These are phyloP conservation scores for Lonchura striata DNA, from an alignment of 2,113 vertebrate genomes.

Conservation along the genomic window DNA sequence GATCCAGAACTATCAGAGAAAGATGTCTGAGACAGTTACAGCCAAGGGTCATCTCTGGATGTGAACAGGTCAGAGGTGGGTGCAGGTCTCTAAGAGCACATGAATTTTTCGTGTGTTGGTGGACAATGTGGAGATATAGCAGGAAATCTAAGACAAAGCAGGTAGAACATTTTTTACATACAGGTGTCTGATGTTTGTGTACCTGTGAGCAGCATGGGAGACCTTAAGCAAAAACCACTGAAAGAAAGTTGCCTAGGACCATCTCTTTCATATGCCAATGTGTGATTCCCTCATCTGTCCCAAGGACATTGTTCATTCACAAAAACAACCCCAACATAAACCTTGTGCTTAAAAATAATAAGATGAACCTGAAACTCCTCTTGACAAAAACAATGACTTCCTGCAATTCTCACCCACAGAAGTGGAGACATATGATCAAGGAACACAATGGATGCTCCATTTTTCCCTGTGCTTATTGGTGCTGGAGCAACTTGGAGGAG, in stretches of 20 bases:
- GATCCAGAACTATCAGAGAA: neutral
- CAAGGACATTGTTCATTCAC: neutral
- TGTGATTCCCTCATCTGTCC: neutral
- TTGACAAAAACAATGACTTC: neutral
- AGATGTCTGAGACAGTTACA: neutral
- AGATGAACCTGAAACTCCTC: neutral
- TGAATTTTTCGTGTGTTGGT: neutral
- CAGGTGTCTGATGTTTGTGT: neutral
- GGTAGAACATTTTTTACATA: neutral
- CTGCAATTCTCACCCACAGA: neutral
- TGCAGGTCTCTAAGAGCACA: neutral
- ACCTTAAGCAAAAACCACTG: neutral
- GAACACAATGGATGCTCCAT: neutral
- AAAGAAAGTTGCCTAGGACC: neutral
- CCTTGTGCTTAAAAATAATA: neutral
- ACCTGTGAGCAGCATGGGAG: neutral
- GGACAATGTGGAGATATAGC: neutral
- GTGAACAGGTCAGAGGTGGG: neutral
- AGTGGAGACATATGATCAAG: neutral
- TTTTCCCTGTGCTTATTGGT: neutral
- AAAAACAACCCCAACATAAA: accelerated
- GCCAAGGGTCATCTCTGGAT: neutral
- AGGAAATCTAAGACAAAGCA: neutral
- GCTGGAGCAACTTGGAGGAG: neutral
- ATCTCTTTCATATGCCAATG: accelerated